phyloP scores from a whole-genome alignment of 2,888 invertebrate species.

The Polietes domitor region DNA sequence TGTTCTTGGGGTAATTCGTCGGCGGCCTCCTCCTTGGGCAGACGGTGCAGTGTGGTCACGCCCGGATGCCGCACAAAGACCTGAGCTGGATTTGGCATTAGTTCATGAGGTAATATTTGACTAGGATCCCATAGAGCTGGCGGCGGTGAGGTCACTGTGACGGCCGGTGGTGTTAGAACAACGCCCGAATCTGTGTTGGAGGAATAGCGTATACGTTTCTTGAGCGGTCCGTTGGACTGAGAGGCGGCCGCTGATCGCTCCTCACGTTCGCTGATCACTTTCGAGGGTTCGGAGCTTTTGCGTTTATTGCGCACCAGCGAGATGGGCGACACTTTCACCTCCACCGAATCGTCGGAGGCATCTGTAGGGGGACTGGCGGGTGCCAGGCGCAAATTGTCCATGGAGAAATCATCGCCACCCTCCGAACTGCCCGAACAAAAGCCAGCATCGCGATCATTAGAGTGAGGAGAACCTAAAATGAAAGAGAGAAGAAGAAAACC shows the following conservation, averaged over 20 bases:
- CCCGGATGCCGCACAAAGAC: slow-evolving; percentile 80
- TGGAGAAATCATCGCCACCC: slow-evolving; percentile 85
- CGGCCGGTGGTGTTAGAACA: slow-evolving; percentile 73
- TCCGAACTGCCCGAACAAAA: slow-evolving; percentile 85
- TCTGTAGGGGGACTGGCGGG: slow-evolving; percentile 81
- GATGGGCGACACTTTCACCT: slow-evolving; percentile 84
- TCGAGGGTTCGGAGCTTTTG: slow-evolving; percentile 86
- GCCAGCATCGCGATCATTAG: slow-evolving; percentile 84
- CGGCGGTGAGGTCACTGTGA: slow-evolving; percentile 81
- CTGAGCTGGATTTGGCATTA: slow-evolving; percentile 82
- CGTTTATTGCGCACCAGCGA: slow-evolving; percentile 83
- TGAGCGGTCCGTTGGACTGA: slow-evolving; percentile 83
- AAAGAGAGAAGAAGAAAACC: slow-evolving; percentile 49
- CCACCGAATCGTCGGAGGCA: slow-evolving; percentile 84
- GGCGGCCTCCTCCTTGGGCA: slow-evolving; percentile 56
- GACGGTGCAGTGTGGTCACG: slow-evolving; percentile 79
- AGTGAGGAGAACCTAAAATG: slow-evolving; percentile 79
- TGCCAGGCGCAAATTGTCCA: slow-evolving; percentile 80
- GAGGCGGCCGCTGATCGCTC: slow-evolving; percentile 56
- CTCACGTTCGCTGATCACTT: slow-evolving; percentile 81
- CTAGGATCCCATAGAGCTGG: slow-evolving; percentile 84
- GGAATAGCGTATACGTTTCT: slow-evolving; percentile 86
- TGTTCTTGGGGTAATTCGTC: slow-evolving; percentile 78
- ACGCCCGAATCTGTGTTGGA: slow-evolving; percentile 75
- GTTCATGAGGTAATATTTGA: slow-evolving; percentile 77